A percentile compares a stretch with the other conserved stretches of the same genome.
Conservation (phyloP, 2,113 vertebrate genomes). For the Siniperca knerii region DNA sequence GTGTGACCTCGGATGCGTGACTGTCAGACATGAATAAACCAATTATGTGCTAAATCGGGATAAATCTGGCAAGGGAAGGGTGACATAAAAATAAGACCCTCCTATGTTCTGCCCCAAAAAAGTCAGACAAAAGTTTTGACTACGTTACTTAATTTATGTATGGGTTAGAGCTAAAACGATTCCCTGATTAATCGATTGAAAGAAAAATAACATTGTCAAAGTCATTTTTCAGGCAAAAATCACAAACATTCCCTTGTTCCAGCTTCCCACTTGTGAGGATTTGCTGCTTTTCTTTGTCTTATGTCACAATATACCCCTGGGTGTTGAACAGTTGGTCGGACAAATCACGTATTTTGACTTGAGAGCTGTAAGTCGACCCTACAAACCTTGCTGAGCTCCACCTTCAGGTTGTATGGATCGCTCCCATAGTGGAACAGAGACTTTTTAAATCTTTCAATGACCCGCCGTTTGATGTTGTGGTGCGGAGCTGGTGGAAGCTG, state of each 20-base stretch:
- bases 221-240: neutral
- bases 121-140: neutral
- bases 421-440: conserved; percentile 90
- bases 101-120: neutral
- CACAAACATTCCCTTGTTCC: neutral
- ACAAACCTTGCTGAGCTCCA: conserved; percentile 90
- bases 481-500: conserved; percentile 90
- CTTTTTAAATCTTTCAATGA: conserved; percentile 91
- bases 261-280: neutral
- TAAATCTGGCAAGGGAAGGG: neutral
- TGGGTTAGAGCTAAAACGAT: neutral
- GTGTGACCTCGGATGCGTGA: neutral
- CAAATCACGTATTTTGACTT: neutral
- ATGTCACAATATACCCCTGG: neutral
- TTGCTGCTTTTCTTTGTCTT: neutral
- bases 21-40: neutral
- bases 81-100: neutral
- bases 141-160: neutral
- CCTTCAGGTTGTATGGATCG: conserved; percentile 89
- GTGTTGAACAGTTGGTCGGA: neutral
- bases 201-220: neutral
- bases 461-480: conserved; percentile 85
- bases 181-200: neutral
- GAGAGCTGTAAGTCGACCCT: neutral
- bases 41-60: neutral